Evolutionary conservation across 2,113 vertebrate genomes (phyloP).

Genomic region (Hydrolagus affinis): DNA sequence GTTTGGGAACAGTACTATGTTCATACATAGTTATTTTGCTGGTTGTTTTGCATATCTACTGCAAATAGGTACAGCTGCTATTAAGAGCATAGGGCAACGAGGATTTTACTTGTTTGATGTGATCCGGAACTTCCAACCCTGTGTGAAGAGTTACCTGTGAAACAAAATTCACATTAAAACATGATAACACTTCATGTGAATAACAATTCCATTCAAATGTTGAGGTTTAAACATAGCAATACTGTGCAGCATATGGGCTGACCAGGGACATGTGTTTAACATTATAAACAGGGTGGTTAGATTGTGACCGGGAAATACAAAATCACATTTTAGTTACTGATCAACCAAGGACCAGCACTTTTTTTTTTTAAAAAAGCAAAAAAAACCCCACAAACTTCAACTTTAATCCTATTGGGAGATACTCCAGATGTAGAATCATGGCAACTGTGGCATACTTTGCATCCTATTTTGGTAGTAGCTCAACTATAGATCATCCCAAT

Average conservation of each 20-base stretch:
- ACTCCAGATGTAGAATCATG: too few species aligned
- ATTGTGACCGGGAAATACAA: too few species aligned
- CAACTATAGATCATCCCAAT: too few species aligned
- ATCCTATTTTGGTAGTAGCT: too few species aligned
- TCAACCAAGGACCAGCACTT: too few species aligned
- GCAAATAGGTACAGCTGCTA: slow-evolving; percentile 14
- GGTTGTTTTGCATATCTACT: not conserved
- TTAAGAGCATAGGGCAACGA: not conserved
- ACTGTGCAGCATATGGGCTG: not conserved
- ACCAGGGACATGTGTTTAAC: too few species aligned
- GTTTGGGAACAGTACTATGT: not conserved
- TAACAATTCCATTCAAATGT: not conserved
- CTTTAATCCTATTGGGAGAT: too few species aligned
- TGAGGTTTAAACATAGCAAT: not conserved
- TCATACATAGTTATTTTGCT: not conserved
- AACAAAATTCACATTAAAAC: not conserved
- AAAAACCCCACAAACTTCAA: too few species aligned
- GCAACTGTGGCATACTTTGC: too few species aligned
- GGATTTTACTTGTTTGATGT: slow-evolving; percentile 28
- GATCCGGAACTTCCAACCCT: slow-evolving; percentile 28
- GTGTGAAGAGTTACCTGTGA: slow-evolving; percentile 21
- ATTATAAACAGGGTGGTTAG: too few species aligned
- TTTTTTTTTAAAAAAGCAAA: too few species aligned
- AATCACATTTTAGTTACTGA: too few species aligned
- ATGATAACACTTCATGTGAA: not conserved